phyloP scores from a whole-genome alignment of 2,888 invertebrate genomes.

The Apotomis capreana region DNA sequence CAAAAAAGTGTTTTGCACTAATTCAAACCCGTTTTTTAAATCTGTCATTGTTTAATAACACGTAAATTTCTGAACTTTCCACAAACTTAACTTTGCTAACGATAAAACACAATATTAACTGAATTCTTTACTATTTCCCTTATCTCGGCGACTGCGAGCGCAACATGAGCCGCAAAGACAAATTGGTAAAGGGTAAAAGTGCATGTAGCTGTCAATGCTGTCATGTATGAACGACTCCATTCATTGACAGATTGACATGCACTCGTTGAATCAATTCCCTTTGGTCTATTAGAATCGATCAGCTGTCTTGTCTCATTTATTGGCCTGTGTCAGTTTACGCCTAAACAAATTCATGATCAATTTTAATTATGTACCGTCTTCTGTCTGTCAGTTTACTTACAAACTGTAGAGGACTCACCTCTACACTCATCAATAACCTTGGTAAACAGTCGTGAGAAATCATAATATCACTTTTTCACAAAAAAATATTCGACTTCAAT shows the following conservation, averaged over 20 bases:
- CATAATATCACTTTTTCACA: too few species aligned
- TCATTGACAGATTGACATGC: constrained; percentile 24
- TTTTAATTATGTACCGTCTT: neutral
- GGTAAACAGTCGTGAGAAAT: too few species aligned
- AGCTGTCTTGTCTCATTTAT: constrained; percentile 11
- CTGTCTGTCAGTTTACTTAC: too few species aligned
- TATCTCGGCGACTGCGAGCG: neutral
- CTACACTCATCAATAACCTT: too few species aligned
- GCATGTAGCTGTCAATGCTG: constrained; percentile 37
- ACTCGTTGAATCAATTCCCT: neutral
- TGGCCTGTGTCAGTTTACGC: neutral
- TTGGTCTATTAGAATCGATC: neutral
- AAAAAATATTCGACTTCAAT: too few species aligned
- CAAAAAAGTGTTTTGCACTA: too few species aligned
- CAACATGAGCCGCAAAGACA: neutral
- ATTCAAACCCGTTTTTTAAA: neutral
- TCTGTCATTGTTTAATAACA: constrained; percentile 4
- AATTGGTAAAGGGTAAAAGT: constrained; percentile 19
- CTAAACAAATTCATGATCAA: constrained; percentile 6
- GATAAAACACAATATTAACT: neutral
- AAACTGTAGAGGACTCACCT: too few species aligned
- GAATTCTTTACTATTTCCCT: neutral
- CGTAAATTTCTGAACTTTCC: neutral
- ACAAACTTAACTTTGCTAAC: constrained; percentile 1
- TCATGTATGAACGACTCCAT: constrained; percentile 24